Conservation (phyloP, 2,888 invertebrate species). For the Cerastis rubricosa region DNA sequence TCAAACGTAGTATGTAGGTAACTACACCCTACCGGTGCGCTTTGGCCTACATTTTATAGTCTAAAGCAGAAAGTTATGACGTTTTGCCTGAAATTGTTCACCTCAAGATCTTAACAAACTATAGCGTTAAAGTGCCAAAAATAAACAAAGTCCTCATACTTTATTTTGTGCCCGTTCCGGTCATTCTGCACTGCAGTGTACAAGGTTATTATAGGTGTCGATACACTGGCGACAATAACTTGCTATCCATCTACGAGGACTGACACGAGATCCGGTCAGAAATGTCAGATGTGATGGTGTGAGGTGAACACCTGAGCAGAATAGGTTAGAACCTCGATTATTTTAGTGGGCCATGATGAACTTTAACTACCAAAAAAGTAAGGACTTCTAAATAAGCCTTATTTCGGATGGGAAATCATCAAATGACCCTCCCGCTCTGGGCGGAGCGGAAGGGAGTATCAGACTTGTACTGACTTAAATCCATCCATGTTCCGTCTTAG, state of each 20-base stretch:
- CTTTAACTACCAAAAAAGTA: neutral
- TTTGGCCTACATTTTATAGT: neutral
- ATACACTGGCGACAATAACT: conserved; percentile 62
- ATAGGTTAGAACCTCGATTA: neutral
- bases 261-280: neutral
- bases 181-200: conserved; percentile 51
- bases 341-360: neutral
- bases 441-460: no score
- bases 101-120: neutral
- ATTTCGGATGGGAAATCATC: no score
- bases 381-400: no score
- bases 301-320: neutral
- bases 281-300: neutral
- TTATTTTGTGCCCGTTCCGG: neutral
- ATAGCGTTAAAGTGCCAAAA: neutral
- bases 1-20: neutral
- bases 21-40: no score
- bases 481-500: no score
- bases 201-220: conserved; percentile 65
- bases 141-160: neutral
- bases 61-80: neutral
- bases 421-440: no score
- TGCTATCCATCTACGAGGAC: conserved; percentile 22
- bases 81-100: neutral
- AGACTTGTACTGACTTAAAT: no score